Evolutionary conservation across 2,888 invertebrate genomes (phyloP), one percentile per base, ranked within the genome.

Genomic region (Hedya salicella): DNA sequence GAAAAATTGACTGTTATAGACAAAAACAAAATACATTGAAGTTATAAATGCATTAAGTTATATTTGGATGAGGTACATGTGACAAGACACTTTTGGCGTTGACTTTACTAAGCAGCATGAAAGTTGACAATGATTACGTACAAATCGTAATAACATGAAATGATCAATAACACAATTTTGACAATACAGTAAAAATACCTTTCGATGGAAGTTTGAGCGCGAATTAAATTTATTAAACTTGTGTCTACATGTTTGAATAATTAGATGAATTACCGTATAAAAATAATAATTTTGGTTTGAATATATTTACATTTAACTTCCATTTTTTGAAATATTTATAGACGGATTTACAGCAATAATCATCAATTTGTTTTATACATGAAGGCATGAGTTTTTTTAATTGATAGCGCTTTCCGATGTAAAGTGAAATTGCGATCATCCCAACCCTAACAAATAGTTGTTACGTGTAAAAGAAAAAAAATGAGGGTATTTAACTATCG

Each of bases 281-380:
- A 40, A 21, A 21, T n/a, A 40, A 40, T 40, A n/a, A 11, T 40
- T 40, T 40, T 40, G 9, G 14, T 54, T 21, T 14, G 14, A 21
- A 25, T 40, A 53, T 52, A 52, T 53, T 53, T 19, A 39, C 19
- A 25, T 40, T 56, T 30, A 16, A 11, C 17, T 44, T 44, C 30
- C 30, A 32, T 30, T 56, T 30, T 53, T 56, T 42, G 13, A 40
- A 42, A 42, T 40, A 54, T 54, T 21, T 40, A 53, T 54, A 21
- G 25, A 25, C 4, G 25, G 25, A 25, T 25, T 36, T 11, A 36
- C 36, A 36, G 9, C 8, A 9, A 36, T 25, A 25, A 0, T 4
- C 25, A 5, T 36, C 36, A 5, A 42, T 54, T 21, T 14, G 40
- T 40, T 13, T 39, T 16, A 56, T 57, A 32, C 30, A 32, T 57